A percentile compares a stretch with the other conserved stretches of the same genome.
Conservation (phyloP, 2,888 invertebrate species). For the Heliconius cydno region DNA sequence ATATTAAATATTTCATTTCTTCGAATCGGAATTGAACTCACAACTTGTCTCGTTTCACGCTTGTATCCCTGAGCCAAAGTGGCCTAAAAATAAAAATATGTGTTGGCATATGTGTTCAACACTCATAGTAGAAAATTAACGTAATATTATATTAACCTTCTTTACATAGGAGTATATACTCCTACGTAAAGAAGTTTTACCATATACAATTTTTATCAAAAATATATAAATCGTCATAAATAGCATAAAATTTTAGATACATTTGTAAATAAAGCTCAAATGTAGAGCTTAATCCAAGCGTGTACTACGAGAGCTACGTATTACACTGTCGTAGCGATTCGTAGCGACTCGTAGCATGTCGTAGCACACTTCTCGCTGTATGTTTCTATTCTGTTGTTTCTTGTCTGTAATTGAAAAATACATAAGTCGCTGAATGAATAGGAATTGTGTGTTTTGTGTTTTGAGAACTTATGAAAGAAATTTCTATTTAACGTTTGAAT, state of each 20-base stretch:
- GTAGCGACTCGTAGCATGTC: constrained; percentile 10
- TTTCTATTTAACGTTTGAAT: neutral
- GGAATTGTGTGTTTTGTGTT: neutral
- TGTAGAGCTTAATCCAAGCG: neutral
- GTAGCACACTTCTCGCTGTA: constrained; percentile 4
- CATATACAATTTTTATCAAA: neutral
- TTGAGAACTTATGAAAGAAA: neutral
- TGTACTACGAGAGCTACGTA: neutral
- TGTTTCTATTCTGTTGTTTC: constrained; percentile 4
- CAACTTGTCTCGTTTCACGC: too few relatives aligned
- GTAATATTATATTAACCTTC: too few relatives aligned
- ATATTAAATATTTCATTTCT: too few relatives aligned
- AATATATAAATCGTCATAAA: neutral
- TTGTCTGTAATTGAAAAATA: constrained; percentile 1
- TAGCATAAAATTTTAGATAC: neutral
- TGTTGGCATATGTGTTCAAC: too few relatives aligned
- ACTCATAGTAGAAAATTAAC: too few relatives aligned
- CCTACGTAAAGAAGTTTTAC: too few relatives aligned
- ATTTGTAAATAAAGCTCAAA: neutral
- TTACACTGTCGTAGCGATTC: constrained; percentile 9
- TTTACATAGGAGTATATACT: neutral
- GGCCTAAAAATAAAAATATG: too few relatives aligned
- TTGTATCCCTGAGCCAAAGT: too few relatives aligned
- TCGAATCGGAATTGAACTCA: too few relatives aligned
- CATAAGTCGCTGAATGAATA: constrained; percentile 4